Evolutionary conservation across 2,113 vertebrate species (phyloP), one percentile per base, ranked within the genome.

Genomic region (Cyanoramphus novaezelandiae): DNA sequence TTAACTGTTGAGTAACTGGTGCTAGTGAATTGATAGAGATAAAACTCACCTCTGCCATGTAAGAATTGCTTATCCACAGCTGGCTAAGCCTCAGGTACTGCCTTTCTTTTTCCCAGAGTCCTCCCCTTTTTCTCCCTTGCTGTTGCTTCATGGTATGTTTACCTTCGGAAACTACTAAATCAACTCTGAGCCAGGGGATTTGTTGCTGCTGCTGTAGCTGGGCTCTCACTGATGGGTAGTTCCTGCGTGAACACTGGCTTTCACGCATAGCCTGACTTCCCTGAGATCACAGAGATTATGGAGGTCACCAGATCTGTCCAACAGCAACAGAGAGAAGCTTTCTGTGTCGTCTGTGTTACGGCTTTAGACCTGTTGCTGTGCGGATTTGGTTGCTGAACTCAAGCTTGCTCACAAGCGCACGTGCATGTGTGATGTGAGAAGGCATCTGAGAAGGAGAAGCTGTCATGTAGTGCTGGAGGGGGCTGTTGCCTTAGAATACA

Each of bases 401-500:
- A 3, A 17, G 1, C 47, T 41, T 60, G 50, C 60, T 59, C 10
- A 33, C 11, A 13, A 19, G 74, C 60, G 4, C 35, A 6, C 5
- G 2, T 3, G 0, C 1, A 5, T 10, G 23, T 1, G 0, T 31
- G 63, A 23, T 11, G 24, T 17, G 37, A 43, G 28, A 39, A 47
- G 37, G 29, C 55, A 21, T 12, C 55, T 28, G 50, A 27, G 14
- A 33, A 33, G n/a, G 55, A 49, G 11, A 37, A 37, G 46, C 8
- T 11, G 5, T 8, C 39, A 60, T 39, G 15, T 28, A 9, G 23
- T 57, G n/a, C 53, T 55, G 39, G 16, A n/a, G 13, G 18, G 13
- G n/a, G 43, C 27, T 25, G 15, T 79, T 29, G 13, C 33, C 47
- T 68, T 12, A 31, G 68, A 70, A 29, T 24, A 15, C 8, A 47